These are phyloP conservation scores for Cerastoderma edule DNA, from an alignment of 2,888 invertebrate species.

Conservation along the genomic window DNA sequence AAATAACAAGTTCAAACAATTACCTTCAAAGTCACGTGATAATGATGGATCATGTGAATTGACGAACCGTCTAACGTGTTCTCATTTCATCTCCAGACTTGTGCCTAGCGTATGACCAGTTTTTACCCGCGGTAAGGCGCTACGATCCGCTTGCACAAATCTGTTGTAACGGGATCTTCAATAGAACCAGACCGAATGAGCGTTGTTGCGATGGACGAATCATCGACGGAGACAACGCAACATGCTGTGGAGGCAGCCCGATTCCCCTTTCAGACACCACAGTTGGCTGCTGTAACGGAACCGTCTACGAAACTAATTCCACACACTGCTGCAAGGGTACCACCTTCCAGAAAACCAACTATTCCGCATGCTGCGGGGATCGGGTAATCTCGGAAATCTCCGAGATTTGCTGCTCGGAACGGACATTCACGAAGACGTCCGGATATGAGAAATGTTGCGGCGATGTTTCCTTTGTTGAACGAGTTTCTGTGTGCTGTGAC, in stretches of 20 bases:
- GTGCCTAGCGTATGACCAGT: too few species aligned
- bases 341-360: not conserved
- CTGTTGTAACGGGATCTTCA: constrained; percentile 27
- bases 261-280: not conserved
- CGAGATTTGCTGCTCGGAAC: constrained; percentile 8
- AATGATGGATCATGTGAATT: too few species aligned
- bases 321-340: constrained; percentile 12
- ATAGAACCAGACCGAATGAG: not conserved
- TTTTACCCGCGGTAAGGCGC: not conserved
- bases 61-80: too few species aligned
- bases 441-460: not conserved
- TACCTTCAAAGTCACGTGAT: too few species aligned
- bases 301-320: constrained; percentile 5
- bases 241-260: constrained; percentile 17
- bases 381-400: constrained; percentile 12
- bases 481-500: constrained; percentile 6
- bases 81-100: too few species aligned
- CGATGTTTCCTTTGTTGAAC: not conserved
- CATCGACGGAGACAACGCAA: not conserved
- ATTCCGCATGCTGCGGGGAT: constrained; percentile 15
- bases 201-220: constrained; percentile 15
- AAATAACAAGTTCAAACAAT: too few species aligned
- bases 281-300: constrained; percentile 14
- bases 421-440: not conserved
- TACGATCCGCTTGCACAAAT: constrained; percentile 15